Evolutionary conservation across 2,797 vertebrate genomes (phyloP).

Genomic region (Betta splendens): DNA sequence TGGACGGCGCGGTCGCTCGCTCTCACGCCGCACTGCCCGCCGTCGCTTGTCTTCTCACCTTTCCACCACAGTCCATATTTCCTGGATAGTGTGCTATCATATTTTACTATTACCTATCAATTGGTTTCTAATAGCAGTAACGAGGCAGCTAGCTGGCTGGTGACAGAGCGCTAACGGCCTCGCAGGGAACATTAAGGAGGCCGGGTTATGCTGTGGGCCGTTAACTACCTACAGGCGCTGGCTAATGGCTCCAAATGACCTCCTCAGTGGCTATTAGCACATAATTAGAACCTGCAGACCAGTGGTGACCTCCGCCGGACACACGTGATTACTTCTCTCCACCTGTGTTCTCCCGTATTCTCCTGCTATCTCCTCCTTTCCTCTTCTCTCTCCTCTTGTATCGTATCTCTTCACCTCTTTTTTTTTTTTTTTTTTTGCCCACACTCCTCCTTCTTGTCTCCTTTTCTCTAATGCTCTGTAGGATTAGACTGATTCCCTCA

Average conservation of each 20-base stretch:
- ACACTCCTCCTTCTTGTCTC: constrained; percentile 39
- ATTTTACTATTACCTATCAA: constrained; percentile 90
- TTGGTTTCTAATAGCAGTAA: constrained; percentile 89
- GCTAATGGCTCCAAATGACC: constrained; percentile 89
- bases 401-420: constrained; percentile 17
- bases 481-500: constrained; percentile 65
- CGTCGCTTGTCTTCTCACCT: constrained; percentile 66
- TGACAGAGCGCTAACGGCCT: constrained; percentile 87
- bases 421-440: constrained; percentile 26
- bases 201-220: constrained; percentile 88
- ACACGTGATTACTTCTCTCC: constrained; percentile 80
- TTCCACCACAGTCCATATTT: constrained; percentile 80
- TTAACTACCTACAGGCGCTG: constrained; percentile 89
- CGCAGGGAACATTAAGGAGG: constrained; percentile 87
- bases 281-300: constrained; percentile 90
- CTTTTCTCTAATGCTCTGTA: constrained; percentile 55
- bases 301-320: constrained; percentile 85
- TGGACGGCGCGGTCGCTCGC: neutral
- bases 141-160: constrained; percentile 85
- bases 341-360: constrained; percentile 47
- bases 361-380: constrained; percentile 46
- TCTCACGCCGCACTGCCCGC: constrained; percentile 12
- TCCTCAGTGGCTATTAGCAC: constrained; percentile 89
- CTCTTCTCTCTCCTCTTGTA: constrained; percentile 12
- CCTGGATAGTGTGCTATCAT: constrained; percentile 81